These are phyloP conservation scores for Netelia melanura DNA, from an alignment of 2,888 invertebrate genomes.

Conservation along the genomic window DNA sequence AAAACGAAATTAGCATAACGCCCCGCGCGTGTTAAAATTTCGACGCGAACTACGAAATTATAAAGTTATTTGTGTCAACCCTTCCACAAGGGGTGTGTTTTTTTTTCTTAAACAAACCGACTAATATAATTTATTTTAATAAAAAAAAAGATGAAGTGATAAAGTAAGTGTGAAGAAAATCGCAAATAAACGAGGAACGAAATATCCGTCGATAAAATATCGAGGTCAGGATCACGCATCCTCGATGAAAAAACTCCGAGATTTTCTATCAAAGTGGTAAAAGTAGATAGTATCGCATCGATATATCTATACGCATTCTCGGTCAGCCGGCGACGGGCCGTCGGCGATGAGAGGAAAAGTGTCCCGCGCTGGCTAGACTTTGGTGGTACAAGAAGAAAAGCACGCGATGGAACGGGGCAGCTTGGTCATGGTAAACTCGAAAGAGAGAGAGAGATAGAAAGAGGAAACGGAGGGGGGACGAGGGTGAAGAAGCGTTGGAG, in stretches of 20 bases:
- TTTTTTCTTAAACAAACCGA: background rate
- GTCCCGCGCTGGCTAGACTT: slow-evolving; percentile 67
- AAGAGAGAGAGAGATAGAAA: slow-evolving; percentile 65
- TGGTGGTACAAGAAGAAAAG: slow-evolving; percentile 66
- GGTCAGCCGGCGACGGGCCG: slow-evolving; percentile 74
- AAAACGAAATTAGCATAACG: background rate
- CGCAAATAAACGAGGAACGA: background rate
- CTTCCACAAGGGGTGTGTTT: background rate
- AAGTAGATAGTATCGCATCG: slow-evolving; percentile 15
- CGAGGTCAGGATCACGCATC: slow-evolving; percentile 16
- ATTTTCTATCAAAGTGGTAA: slow-evolving; percentile 12
- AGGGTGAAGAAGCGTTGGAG: slow-evolving; percentile 56
- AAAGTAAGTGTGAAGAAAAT: slow-evolving; percentile 5
- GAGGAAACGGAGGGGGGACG: slow-evolving; percentile 58
- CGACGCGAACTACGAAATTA: background rate
- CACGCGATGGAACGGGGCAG: slow-evolving; percentile 66
- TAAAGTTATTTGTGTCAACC: background rate
- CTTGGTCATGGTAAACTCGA: slow-evolving; percentile 64
- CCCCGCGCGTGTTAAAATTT: background rate
- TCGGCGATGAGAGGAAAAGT: slow-evolving; percentile 69
- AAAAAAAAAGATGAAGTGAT: background rate
- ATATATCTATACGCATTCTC: slow-evolving; percentile 35
- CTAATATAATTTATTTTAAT: no score
- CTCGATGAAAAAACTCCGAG: background rate
- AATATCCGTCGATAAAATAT: slow-evolving; percentile 1